Evolutionary conservation across 2,888 invertebrate genomes (phyloP).

Genomic region (Plebejus anna): DNA sequence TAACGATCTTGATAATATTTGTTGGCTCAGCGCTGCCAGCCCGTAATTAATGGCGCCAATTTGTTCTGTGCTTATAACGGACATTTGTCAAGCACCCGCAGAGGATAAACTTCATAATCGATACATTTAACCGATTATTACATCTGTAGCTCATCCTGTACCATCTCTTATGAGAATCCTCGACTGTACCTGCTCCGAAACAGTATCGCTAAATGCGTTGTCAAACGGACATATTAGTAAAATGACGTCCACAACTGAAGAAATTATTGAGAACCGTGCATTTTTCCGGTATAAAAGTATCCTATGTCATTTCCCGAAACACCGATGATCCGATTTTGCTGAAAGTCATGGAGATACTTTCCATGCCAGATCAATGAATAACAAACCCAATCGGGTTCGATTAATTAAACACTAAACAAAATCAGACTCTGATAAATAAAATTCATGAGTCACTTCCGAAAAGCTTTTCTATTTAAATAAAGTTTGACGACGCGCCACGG

Average conservation of each 20-base stretch:
- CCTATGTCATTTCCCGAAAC: too few relatives aligned
- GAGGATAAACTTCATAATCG: conserved; percentile 73
- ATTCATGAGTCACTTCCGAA: not conserved
- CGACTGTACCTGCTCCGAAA: not conserved
- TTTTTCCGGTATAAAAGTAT: too few relatives aligned
- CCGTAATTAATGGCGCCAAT: conserved; percentile 75
- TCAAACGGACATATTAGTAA: not conserved
- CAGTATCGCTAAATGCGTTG: not conserved
- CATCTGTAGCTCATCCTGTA: conserved; percentile 26
- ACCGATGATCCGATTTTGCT: too few relatives aligned
- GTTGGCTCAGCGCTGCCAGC: conserved; percentile 71
- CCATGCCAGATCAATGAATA: not conserved
- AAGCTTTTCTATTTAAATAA: conserved; percentile 7
- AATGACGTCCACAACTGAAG: too few relatives aligned
- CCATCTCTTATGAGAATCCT: not conserved
- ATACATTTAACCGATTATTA: conserved; percentile 60
- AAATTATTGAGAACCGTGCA: too few relatives aligned
- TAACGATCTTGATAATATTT: conserved; percentile 79
- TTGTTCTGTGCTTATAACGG: conserved; percentile 76
- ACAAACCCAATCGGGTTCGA: not conserved
- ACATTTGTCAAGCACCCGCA: conserved; percentile 73
- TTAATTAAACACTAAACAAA: not conserved
- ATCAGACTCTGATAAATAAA: not conserved
- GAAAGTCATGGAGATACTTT: too few relatives aligned
- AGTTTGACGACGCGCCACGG: not conserved